phyloP scores from a whole-genome alignment of 2,113 vertebrate genomes.

The Oryzias javanicus region DNA sequence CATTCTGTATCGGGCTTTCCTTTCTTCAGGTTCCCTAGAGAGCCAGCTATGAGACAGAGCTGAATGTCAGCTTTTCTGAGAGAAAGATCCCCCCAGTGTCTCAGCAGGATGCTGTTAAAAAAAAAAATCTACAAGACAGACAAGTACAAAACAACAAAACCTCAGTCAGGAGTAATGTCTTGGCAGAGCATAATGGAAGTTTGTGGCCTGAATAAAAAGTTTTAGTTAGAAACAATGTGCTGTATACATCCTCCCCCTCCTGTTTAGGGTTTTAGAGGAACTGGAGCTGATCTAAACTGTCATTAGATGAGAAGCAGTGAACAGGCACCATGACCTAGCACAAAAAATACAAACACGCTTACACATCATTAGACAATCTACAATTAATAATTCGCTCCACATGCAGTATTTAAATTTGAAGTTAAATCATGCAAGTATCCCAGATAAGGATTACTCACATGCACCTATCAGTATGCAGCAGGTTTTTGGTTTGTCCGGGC shows the following conservation, averaged over 20 bases:
- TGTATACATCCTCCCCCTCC: background rate
- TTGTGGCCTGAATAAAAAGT: slow-evolving; percentile 12
- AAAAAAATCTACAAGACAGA: slow-evolving; percentile 22
- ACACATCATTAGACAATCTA: too few relatives aligned
- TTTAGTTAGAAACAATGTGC: background rate
- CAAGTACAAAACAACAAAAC: slow-evolving; percentile 32
- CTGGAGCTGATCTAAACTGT: too few relatives aligned
- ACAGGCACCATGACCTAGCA: too few relatives aligned
- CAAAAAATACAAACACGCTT: too few relatives aligned
- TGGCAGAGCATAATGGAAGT: slow-evolving; percentile 9
- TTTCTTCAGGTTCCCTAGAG: slow-evolving; percentile 40
- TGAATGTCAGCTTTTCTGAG: slow-evolving; percentile 51
- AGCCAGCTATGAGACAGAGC: slow-evolving; percentile 47
- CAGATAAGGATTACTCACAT: too few relatives aligned
- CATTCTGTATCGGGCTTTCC: slow-evolving; percentile 42
- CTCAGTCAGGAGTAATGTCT: slow-evolving; percentile 13
- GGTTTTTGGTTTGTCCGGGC: too few relatives aligned
- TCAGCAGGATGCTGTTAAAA: slow-evolving; percentile 43
- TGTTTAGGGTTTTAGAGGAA: background rate
- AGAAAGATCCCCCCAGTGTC: slow-evolving; percentile 40
- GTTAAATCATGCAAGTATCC: too few relatives aligned
- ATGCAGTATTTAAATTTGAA: too few relatives aligned
- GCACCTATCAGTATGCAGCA: too few relatives aligned
- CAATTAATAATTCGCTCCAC: too few relatives aligned
- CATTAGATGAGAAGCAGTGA: too few relatives aligned